phyloP scores from a whole-genome alignment of 2,113 vertebrate species.

The Limanda limanda region DNA sequence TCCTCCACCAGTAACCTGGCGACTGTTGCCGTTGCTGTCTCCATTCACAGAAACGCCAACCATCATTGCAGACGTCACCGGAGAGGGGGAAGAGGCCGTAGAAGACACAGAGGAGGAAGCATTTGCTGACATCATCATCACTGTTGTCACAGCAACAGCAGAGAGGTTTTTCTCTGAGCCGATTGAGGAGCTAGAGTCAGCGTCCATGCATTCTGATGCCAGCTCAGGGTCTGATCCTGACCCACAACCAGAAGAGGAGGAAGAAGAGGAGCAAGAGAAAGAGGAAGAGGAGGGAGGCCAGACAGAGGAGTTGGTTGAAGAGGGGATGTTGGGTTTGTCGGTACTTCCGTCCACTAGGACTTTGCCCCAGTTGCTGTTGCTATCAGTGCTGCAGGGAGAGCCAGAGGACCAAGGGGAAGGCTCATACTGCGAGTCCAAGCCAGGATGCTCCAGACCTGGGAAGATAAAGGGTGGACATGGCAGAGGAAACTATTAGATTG shows the following conservation, averaged over 20 bases:
- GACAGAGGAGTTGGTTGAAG: constrained; percentile 70
- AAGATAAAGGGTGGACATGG: constrained; percentile 3
- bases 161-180: constrained; percentile 92
- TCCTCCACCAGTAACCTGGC: constrained; percentile 70
- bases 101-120: constrained; percentile 73
- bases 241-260: constrained; percentile 77
- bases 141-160: constrained; percentile 86
- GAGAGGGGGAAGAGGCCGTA: constrained; percentile 59
- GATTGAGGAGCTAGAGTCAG: constrained; percentile 92
- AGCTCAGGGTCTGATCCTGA: constrained; percentile 90
- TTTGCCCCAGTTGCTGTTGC: constrained; percentile 94
- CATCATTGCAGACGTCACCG: constrained; percentile 66
- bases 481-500: background rate
- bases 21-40: constrained; percentile 87
- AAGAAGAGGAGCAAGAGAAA: constrained; percentile 77
- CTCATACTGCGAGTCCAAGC: constrained; percentile 96
- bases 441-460: constrained; percentile 91
- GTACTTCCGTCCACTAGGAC: constrained; percentile 90
- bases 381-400: constrained; percentile 90
- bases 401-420: constrained; percentile 92
- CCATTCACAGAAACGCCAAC: constrained; percentile 83
- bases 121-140: constrained; percentile 84
- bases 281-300: constrained; percentile 79
- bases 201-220: constrained; percentile 95
- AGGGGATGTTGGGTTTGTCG: constrained; percentile 83